Evolutionary conservation across 2,888 invertebrate species (phyloP), one percentile per base, ranked within the genome.

Genomic region (Coecobrya sp.): DNA sequence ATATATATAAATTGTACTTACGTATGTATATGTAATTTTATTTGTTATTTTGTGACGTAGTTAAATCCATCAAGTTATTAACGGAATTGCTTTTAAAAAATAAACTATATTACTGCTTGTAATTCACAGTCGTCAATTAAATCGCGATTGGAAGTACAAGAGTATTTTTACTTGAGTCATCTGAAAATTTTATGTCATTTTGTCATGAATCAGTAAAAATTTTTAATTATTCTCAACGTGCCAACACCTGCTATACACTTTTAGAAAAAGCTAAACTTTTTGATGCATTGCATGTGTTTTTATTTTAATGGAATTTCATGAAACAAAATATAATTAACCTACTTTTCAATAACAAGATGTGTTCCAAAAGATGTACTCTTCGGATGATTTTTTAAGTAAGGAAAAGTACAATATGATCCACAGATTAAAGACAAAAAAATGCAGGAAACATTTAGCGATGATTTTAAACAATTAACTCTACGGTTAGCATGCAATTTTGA

Each of bases 161-260:
- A 27, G 42, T 81, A 79, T 81, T 55, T 81, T 59, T 76, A 45
- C 52, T 49, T 79, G 65, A 49, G 70, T 86, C 68, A 86, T 36
- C 13, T 30, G 11, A 68, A 49, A 84, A 4, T 0, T 52, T 27
- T 27, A 65, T 55, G 52, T 76, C 76, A 22, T 49, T 0, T 52
- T 16, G 8, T 79, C 52, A 19, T 30, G 27, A 79, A 79, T 81
- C 79, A 79, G 25, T 79, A 16, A 25, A 25, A 45, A 49, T 79
- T 89, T 81, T 81, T 62, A 45, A 62, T 52, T 62, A 42, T 84
- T 84, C 84, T 84, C 73, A 84, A 84, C 73, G 89, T 89, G 89
- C 89, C 89, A 89, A 89, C 42, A 73, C n/a, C n/a, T 55, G 13
- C 22, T 62, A 62, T 3, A 70, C 19, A 70, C 1, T 19, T n/a